Evolutionary conservation across 2,113 vertebrate species (phyloP).

Genomic region (Scytalopus superciliaris): DNA sequence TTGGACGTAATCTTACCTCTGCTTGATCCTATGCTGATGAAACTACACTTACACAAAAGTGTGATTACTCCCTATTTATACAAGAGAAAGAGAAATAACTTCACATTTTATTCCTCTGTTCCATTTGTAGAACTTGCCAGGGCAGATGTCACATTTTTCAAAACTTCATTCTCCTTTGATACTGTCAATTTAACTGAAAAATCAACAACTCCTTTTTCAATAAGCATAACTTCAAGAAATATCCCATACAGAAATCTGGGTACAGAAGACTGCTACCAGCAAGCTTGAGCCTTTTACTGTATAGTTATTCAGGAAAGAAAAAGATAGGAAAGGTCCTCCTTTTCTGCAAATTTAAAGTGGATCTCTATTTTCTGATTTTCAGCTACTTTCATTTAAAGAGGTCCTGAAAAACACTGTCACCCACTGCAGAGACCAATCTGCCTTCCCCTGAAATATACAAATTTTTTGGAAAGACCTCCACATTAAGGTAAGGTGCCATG

Average conservation of each 20-base stretch:
- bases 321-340: not conserved
- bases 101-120: not conserved
- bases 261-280: not conserved
- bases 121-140: not conserved
- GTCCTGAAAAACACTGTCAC: not conserved
- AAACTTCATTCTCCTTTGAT: not conserved
- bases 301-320: not conserved
- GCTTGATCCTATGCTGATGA: not conserved
- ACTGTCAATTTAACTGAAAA: not conserved
- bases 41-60: not conserved
- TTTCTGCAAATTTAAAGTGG: not conserved
- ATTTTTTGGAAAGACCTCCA: not conserved
- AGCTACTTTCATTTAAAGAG: not conserved
- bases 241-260: not conserved
- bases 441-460: not conserved
- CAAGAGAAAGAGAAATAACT: not conserved
- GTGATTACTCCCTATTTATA: not conserved
- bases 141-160: not conserved
- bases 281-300: not conserved
- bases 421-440: not conserved
- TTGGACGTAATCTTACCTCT: not conserved
- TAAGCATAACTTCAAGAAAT: not conserved
- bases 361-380: not conserved
- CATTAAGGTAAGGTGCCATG: accelerated
- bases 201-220: not conserved